phyloP scores from a whole-genome alignment of 2,888 invertebrate genomes.

The Gerosis bhagava region DNA sequence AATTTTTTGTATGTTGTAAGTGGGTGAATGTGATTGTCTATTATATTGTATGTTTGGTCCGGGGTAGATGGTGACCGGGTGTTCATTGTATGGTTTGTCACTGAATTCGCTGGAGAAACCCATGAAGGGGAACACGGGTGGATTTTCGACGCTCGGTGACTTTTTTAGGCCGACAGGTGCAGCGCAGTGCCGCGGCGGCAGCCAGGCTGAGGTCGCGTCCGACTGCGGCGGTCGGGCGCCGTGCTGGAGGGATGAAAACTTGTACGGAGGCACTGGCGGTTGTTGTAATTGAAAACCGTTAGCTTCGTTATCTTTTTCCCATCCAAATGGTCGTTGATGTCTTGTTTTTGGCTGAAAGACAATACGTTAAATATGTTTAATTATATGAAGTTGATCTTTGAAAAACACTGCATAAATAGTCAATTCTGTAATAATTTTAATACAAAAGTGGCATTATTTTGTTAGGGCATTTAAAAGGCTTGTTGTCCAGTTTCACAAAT shows the following conservation, averaged over 20 bases:
- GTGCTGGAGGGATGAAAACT: conserved; percentile 87
- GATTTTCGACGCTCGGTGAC: conserved; percentile 70
- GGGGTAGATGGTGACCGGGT: conserved; percentile 86
- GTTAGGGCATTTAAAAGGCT: too few species aligned
- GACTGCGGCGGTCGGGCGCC: conserved; percentile 72
- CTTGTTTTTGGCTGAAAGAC: conserved; percentile 88
- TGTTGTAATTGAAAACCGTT: conserved; percentile 75
- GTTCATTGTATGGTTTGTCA: conserved; percentile 83
- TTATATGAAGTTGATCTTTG: too few species aligned
- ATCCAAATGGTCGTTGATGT: conserved; percentile 88
- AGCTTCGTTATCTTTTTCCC: conserved; percentile 82
- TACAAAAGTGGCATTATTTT: too few species aligned
- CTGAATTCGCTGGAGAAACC: conserved; percentile 75
- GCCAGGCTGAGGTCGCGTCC: conserved; percentile 61
- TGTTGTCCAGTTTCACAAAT: too few species aligned
- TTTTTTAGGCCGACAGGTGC: conserved; percentile 50
- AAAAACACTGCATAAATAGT: too few species aligned
- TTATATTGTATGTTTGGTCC: conserved; percentile 74
- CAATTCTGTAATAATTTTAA: too few species aligned
- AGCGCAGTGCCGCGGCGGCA: conserved; percentile 60
- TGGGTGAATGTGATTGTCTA: conserved; percentile 67
- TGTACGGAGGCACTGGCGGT: conserved; percentile 83
- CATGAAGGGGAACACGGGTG: conserved; percentile 75
- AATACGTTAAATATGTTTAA: too few species aligned
- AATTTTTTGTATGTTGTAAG: conserved; percentile 60